phyloP scores from a whole-genome alignment of 2,888 invertebrate genomes.

The Melanostoma mellinum region DNA sequence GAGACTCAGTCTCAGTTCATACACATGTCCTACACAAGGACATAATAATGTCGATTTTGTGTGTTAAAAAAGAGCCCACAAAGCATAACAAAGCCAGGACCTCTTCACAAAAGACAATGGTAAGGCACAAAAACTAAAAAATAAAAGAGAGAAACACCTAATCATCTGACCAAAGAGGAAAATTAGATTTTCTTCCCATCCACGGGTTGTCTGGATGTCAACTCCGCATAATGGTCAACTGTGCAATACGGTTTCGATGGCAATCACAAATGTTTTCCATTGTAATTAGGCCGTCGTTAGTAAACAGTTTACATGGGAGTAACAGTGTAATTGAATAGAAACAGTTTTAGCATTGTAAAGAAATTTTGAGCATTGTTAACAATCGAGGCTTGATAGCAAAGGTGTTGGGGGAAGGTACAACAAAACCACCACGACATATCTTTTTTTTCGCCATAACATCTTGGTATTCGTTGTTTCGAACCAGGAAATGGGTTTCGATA shows the following conservation, averaged over 20 bases:
- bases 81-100: conserved; percentile 40
- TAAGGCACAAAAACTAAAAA: conserved; percentile 30
- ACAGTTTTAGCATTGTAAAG: neutral
- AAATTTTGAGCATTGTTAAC: too few relatives aligned
- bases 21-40: conserved; percentile 55
- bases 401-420: too few relatives aligned
- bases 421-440: too few relatives aligned
- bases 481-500: neutral
- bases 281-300: conserved; percentile 67
- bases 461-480: neutral
- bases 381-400: too few relatives aligned
- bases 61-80: conserved; percentile 37
- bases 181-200: conserved; percentile 67
- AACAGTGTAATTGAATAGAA: conserved; percentile 26
- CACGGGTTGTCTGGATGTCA: conserved; percentile 49
- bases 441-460: too few relatives aligned
- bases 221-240: conserved; percentile 24
- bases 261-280: conserved; percentile 52
- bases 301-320: conserved; percentile 36
- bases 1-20: neutral
- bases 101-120: conserved; percentile 56
- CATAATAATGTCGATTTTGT: conserved; percentile 59
- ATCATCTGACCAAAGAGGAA: conserved; percentile 58
- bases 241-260: conserved; percentile 29
- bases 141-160: conserved; percentile 10